A percentile compares a stretch with the other conserved stretches of the same genome.
Evolutionary conservation across 2,797 vertebrate genomes (phyloP).

Genomic region (Notolabrus celidotus): DNA sequence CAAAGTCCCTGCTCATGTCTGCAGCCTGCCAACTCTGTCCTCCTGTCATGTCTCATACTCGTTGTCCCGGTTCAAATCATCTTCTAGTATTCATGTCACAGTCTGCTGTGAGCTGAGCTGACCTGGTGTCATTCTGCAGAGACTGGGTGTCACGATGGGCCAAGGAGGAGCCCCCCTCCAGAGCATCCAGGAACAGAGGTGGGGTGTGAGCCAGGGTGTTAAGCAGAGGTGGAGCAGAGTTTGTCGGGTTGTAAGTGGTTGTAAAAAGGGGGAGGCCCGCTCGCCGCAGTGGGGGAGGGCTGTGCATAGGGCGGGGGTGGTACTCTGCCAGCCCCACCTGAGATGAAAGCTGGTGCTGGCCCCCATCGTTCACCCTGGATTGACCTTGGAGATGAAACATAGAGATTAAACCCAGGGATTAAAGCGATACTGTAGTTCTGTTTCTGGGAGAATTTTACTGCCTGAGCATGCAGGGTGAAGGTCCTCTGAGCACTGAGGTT

Average conservation of each 20-base stretch:
- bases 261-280: constrained; percentile 86
- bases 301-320: constrained; percentile 87
- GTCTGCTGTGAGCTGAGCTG: constrained; percentile 49
- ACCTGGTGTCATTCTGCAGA: constrained; percentile 82
- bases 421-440: constrained; percentile 22
- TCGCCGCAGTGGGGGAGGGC: constrained; percentile 92
- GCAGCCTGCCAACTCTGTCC: constrained; percentile 37
- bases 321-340: constrained; percentile 70
- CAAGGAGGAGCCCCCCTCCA: constrained; percentile 72
- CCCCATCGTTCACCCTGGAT: constrained; percentile 58
- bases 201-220: constrained; percentile 72
- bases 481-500: constrained; percentile 3
- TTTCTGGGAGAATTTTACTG: constrained; percentile 23
- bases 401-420: constrained; percentile 39
- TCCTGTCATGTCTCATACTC: constrained; percentile 49
- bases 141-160: constrained; percentile 71
- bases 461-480: constrained; percentile 15
- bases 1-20: constrained; percentile 46
- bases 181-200: constrained; percentile 81
- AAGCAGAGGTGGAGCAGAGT: constrained; percentile 69
- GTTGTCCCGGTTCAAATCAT: constrained; percentile 53
- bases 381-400: constrained; percentile 61
- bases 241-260: constrained; percentile 68
- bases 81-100: constrained; percentile 53
- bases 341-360: constrained; percentile 65